phyloP scores from a whole-genome alignment of 2,113 vertebrate species.

The Lophochroa leadbeateri region DNA sequence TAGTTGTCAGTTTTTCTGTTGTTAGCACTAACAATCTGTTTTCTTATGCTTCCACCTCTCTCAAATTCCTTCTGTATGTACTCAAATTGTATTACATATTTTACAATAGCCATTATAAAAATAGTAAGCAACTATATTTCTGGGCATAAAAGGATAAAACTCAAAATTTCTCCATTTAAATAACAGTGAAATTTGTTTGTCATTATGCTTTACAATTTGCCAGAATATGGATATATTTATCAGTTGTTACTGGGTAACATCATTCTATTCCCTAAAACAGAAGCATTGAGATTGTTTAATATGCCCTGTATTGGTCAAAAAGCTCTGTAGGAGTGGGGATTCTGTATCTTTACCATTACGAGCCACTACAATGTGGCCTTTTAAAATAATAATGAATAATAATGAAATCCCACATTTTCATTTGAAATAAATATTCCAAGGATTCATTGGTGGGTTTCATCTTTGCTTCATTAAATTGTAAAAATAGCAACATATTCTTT shows the following conservation, averaged over 20 bases:
- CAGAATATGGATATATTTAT: neutral
- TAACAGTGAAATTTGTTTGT: neutral
- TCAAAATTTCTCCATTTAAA: neutral
- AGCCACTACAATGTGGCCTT: neutral
- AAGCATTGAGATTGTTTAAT: neutral
- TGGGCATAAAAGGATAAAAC: neutral
- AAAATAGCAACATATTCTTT: neutral
- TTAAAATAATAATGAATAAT: neutral
- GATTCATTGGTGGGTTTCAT: neutral
- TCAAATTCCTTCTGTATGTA: neutral
- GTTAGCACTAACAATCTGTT: neutral
- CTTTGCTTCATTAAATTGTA: neutral
- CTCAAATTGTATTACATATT: neutral
- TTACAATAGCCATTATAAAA: neutral
- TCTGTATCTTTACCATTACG: neutral
- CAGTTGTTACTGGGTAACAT: neutral
- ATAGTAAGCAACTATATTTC: neutral
- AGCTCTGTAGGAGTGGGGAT: neutral
- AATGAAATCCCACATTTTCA: neutral
- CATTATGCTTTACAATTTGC: neutral
- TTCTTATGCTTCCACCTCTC: neutral
- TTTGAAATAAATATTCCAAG: neutral
- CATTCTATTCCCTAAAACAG: neutral
- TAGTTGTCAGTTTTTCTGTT: neutral
- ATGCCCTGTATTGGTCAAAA: neutral